phyloP scores from a whole-genome alignment of 2,113 vertebrate species.

The Cavia porcellus region DNA sequence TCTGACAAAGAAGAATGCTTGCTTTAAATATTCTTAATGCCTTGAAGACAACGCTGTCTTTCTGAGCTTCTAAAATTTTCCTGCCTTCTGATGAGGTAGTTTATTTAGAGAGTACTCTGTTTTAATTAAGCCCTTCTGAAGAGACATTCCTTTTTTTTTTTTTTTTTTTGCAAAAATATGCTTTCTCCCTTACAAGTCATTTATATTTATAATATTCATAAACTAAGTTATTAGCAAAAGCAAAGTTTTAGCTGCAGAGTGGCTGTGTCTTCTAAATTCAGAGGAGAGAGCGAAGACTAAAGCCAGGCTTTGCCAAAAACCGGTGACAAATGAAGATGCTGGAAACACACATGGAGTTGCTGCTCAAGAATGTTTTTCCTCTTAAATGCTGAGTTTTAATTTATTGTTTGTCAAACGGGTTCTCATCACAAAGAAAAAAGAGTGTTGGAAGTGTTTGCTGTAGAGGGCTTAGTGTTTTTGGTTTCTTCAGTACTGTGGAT shows the following conservation, averaged over 20 bases:
- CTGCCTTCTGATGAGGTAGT: conserved; percentile 58
- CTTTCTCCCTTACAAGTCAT: conserved; percentile 53
- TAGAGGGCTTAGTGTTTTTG: background rate
- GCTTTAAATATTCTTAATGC: conserved; percentile 61
- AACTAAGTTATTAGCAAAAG: conserved; percentile 64
- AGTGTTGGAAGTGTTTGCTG: background rate
- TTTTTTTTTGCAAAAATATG: conserved; percentile 65
- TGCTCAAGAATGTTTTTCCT: background rate
- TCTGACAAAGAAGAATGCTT: conserved; percentile 64
- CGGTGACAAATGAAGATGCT: background rate
- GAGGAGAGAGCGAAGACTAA: background rate
- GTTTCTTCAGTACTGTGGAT: background rate
- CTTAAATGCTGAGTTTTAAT: background rate
- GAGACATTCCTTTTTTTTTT: conserved; percentile 49
- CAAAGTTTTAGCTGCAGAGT: background rate
- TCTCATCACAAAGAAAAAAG: background rate
- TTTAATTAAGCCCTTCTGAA: conserved; percentile 79
- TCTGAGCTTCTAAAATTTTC: conserved; percentile 62
- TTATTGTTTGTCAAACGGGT: conserved; percentile 18
- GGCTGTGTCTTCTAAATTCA: conserved; percentile 35
- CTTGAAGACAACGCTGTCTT: conserved; percentile 53
- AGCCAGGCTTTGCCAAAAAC: background rate
- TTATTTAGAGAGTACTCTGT: conserved; percentile 74
- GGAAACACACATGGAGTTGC: background rate
- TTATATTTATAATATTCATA: conserved; percentile 77